Evolutionary conservation across 2,113 vertebrate genomes (phyloP).

Genomic region (Ceuthmochares aereus): DNA sequence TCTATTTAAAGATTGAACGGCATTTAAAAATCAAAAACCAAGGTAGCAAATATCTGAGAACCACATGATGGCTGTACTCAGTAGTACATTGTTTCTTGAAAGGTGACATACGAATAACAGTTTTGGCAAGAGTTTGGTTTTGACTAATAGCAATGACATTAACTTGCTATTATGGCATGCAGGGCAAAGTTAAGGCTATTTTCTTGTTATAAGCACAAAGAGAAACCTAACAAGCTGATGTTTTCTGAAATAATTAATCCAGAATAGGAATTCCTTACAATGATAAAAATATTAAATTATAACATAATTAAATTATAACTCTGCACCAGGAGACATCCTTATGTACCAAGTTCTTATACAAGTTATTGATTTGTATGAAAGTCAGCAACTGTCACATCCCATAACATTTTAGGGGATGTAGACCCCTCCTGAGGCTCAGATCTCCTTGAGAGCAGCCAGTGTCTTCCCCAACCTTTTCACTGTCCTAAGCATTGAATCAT

Average conservation of each 20-base stretch:
- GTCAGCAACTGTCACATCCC: background rate
- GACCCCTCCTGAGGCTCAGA: background rate
- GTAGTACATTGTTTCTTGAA: background rate
- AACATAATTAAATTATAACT: background rate
- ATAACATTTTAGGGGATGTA: rapidly evolving
- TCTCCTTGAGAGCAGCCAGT: background rate
- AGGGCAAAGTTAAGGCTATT: background rate
- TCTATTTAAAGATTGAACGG: background rate
- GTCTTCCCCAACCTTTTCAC: background rate
- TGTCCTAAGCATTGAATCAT: background rate
- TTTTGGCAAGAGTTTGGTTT: background rate
- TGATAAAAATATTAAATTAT: background rate
- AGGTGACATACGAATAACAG: background rate
- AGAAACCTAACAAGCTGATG: background rate
- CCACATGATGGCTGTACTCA: background rate
- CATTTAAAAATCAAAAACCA: background rate
- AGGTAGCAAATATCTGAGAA: background rate
- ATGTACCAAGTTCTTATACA: rapidly evolving
- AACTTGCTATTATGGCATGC: background rate
- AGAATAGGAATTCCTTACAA: background rate
- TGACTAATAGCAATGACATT: background rate
- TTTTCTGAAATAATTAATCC: background rate
- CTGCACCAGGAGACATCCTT: background rate
- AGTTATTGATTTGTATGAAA: background rate
- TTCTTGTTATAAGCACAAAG: background rate